Percentiles rank a stretch among this genome's conserved stretches.
Conservation (phyloP, 2,113 vertebrate genomes). For the Odocoileus hemionus region DNA sequence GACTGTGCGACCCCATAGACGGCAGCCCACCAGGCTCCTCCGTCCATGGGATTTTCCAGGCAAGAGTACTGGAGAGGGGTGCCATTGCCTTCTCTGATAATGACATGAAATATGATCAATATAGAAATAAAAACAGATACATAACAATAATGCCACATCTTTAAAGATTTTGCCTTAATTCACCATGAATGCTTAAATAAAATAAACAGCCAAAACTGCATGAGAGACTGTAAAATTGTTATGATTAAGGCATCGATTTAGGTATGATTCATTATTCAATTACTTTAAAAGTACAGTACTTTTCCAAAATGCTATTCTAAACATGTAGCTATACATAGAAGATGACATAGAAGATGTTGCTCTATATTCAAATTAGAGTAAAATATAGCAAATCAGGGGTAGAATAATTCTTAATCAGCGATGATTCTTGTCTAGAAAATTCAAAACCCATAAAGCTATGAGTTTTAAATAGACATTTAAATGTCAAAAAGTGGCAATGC, state of each 20-base stretch:
- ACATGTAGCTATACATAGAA: background rate
- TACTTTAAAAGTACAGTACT: background rate
- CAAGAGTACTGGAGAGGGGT: background rate
- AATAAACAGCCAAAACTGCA: background rate
- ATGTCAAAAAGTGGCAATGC: constrained; percentile 8
- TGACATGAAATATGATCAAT: background rate
- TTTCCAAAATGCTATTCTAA: background rate
- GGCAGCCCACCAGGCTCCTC: background rate
- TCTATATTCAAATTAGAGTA: background rate
- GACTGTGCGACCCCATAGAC: no score
- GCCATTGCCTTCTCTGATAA: background rate
- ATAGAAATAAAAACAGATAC: background rate
- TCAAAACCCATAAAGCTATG: background rate
- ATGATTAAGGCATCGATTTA: background rate
- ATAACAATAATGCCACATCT: background rate
- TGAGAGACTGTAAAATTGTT: background rate
- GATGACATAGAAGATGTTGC: background rate
- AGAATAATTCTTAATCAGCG: background rate
- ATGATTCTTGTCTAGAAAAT: background rate
- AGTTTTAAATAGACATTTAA: constrained; percentile 39
- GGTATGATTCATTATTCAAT: constrained; percentile 19
- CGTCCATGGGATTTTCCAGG: background rate
- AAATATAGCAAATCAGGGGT: background rate
- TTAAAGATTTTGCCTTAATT: background rate
- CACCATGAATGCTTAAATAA: background rate